Conservation (phyloP, 2,113 vertebrate species). For the Cinclus mexicanus region DNA sequence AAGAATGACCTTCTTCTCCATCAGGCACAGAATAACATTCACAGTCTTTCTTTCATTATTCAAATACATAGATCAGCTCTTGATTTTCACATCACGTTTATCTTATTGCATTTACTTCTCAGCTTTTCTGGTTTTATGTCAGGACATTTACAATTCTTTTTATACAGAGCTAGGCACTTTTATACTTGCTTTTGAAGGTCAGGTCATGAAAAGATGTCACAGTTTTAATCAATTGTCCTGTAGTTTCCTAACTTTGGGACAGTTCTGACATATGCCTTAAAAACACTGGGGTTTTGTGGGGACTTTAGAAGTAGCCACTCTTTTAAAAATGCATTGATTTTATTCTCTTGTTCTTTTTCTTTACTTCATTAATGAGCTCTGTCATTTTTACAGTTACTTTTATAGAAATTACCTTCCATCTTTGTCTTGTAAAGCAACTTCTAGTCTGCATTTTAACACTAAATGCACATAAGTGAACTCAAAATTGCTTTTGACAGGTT, state of each 20-base stretch:
- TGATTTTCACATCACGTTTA: neutral
- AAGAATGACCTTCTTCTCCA: neutral
- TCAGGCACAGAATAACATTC: neutral
- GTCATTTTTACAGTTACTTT: neutral
- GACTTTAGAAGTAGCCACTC: neutral
- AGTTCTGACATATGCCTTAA: neutral
- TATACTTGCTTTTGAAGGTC: neutral
- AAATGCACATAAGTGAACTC: neutral
- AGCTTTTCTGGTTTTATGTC: neutral
- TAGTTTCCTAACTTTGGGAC: neutral
- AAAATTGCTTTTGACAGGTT: neutral
- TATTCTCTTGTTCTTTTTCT: neutral
- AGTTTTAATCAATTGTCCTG: neutral
- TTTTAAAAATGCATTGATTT: neutral
- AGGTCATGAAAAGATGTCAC: neutral
- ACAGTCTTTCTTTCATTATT: neutral
- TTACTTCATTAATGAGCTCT: neutral
- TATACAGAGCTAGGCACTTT: neutral
- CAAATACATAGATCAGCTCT: neutral
- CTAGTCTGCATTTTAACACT: neutral
- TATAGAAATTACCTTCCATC: neutral
- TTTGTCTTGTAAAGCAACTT: neutral
- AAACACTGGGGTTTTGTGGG: fast-evolving
- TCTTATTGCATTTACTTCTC: neutral
- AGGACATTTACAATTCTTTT: neutral